Evolutionary conservation across 2,888 invertebrate species (phyloP).

Genomic region (Allygus modestus): DNA sequence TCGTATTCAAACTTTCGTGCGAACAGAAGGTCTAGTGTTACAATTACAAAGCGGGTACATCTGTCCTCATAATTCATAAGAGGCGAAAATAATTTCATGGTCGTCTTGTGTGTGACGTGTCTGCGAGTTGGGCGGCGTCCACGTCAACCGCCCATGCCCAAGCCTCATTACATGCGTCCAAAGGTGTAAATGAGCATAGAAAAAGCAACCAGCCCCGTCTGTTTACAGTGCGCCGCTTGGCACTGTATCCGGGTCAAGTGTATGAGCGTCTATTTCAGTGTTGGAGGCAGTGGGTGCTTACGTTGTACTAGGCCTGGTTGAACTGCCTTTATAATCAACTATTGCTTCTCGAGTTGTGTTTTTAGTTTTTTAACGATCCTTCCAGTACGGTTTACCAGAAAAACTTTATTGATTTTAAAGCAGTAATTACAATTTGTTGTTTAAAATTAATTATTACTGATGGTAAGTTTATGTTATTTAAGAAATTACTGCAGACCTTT

Average conservation of each 20-base stretch:
- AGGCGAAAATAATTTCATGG: constrained; percentile 14
- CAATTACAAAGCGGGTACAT: neutral
- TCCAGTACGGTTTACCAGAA: too few relatives aligned
- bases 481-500: too few relatives aligned
- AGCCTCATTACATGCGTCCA: neutral
- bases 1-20: too few relatives aligned
- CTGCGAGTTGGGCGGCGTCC: neutral
- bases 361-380: too few relatives aligned
- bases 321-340: too few relatives aligned
- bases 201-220: neutral
- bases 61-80: constrained; percentile 10
- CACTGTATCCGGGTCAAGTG: constrained; percentile 2
- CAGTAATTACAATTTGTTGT: too few relatives aligned
- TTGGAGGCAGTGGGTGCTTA: neutral
- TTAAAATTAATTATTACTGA: too few relatives aligned
- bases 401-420: too few relatives aligned
- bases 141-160: too few relatives aligned
- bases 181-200: constrained; percentile 15
- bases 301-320: neutral
- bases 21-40: constrained; percentile 12
- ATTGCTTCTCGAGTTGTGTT: too few relatives aligned
- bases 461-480: too few relatives aligned
- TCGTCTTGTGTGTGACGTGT: neutral
- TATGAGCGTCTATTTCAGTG: constrained; percentile 17
- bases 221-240: neutral